Conservation (phyloP, 1,140 invertebrate species). For the Apocrypta bakeri region DNA sequence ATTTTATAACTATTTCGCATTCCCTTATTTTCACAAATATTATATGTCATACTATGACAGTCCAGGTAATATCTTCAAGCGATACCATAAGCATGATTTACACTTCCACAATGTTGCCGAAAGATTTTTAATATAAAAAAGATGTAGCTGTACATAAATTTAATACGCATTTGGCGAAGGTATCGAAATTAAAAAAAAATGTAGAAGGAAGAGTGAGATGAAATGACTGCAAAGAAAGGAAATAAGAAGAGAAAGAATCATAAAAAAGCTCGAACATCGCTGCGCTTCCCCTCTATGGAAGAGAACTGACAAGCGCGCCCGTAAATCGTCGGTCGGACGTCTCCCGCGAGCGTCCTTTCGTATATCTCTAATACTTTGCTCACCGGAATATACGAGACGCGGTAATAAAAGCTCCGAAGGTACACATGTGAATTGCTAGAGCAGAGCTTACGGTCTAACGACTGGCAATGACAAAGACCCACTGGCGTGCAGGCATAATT, state of each 20-base stretch:
- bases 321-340: conserved; percentile 36
- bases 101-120: too few relatives aligned
- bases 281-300: neutral
- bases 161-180: neutral
- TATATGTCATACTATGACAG: too few relatives aligned
- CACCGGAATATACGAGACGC: neutral
- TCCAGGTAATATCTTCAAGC: too few relatives aligned
- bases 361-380: neutral
- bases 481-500: neutral
- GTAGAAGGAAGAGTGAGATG: neutral
- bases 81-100: neutral
- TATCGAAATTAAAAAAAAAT: conserved; percentile 14
- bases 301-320: conserved; percentile 18
- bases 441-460: neutral
- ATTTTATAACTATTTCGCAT: too few relatives aligned
- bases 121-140: neutral
- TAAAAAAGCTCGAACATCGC: conserved; percentile 39
- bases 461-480: neutral
- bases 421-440: neutral
- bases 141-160: neutral
- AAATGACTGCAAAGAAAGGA: neutral
- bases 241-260: neutral
- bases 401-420: conserved; percentile 21
- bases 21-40: too few relatives aligned
- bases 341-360: conserved; percentile 8